Conservation (phyloP, 2,888 invertebrate species). For the Hermaeophaga mercurialis region DNA sequence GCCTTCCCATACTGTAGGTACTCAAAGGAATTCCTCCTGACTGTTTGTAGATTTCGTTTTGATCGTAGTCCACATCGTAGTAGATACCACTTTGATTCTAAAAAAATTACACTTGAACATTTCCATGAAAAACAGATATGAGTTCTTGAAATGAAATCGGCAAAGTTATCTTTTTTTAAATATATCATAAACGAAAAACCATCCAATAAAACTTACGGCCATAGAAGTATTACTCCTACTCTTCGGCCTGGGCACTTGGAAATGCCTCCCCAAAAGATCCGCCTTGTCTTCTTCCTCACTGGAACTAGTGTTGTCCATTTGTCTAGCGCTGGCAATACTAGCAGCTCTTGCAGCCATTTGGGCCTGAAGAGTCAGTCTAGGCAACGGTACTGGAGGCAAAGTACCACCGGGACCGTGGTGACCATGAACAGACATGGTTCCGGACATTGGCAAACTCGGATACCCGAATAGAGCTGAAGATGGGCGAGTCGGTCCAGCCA, state of each 20-base stretch:
- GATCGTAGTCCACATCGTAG: conserved; percentile 87
- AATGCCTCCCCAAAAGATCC: conserved; percentile 73
- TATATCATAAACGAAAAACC: too few species aligned
- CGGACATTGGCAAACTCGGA: conserved; percentile 63
- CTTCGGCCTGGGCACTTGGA: conserved; percentile 82
- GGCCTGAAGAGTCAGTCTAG: conserved; percentile 63
- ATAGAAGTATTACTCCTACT: conserved; percentile 73
- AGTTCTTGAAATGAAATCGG: too few species aligned
- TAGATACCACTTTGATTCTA: conserved; percentile 91
- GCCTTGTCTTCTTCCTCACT: conserved; percentile 75
- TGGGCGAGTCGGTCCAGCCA: conserved; percentile 73
- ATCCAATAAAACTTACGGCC: conserved; percentile 58
- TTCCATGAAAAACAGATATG: too few species aligned
- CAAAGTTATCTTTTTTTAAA: too few species aligned
- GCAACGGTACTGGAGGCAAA: conserved; percentile 71
- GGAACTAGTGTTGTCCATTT: conserved; percentile 62
- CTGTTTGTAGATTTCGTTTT: conserved; percentile 62
- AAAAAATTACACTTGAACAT: conserved; percentile 43
- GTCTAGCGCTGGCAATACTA: conserved; percentile 54
- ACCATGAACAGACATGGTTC: conserved; percentile 54
- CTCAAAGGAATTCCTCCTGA: conserved; percentile 78
- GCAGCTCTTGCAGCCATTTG: conserved; percentile 49
- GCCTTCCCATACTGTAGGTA: conserved; percentile 80
- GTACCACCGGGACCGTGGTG: conserved; percentile 53
- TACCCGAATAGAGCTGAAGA: conserved; percentile 86